Evolutionary conservation across 2,888 invertebrate species (phyloP).

Genomic region (Chaitophorus viminalis): DNA sequence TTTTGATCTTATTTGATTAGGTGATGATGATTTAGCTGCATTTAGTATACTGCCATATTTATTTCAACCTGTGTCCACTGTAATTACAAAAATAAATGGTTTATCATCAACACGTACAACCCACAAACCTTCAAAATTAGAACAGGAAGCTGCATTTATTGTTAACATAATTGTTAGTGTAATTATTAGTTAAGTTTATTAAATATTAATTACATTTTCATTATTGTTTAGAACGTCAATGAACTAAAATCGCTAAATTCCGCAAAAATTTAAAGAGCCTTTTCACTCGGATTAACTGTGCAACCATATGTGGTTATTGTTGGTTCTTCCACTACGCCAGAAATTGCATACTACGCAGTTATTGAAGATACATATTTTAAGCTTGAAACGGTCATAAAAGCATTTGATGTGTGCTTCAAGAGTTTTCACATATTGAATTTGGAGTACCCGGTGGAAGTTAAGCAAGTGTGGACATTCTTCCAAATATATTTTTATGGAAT

Average conservation of each 20-base stretch:
- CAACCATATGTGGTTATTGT: constrained; percentile 15
- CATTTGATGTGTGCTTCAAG: constrained; percentile 12
- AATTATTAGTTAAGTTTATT: not conserved
- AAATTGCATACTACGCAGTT: constrained; percentile 2
- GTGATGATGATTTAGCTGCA: constrained; percentile 12
- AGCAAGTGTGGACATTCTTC: not conserved
- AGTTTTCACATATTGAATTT: constrained; percentile 13
- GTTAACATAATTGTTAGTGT: constrained; percentile 7
- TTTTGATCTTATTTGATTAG: constrained; percentile 18
- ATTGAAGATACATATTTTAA: not conserved
- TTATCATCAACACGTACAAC: not conserved
- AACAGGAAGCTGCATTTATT: constrained; percentile 19
- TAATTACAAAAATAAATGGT: constrained; percentile 1
- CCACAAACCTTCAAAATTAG: constrained; percentile 4
- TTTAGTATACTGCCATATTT: not conserved
- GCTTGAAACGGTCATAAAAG: not conserved
- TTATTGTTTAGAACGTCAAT: constrained; percentile 8
- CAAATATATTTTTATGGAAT: constrained; percentile 14
- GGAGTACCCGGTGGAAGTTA: constrained; percentile 6
- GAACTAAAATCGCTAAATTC: constrained; percentile 12
- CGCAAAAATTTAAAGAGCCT: constrained; percentile 15
- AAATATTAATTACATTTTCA: constrained; percentile 8
- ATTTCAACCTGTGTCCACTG: not conserved
- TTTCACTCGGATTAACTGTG: constrained; percentile 18
- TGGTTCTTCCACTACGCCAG: constrained; percentile 7